Evolutionary conservation across 2,797 vertebrate species (phyloP).

Genomic region (Acrossocheilus fasciatus): DNA sequence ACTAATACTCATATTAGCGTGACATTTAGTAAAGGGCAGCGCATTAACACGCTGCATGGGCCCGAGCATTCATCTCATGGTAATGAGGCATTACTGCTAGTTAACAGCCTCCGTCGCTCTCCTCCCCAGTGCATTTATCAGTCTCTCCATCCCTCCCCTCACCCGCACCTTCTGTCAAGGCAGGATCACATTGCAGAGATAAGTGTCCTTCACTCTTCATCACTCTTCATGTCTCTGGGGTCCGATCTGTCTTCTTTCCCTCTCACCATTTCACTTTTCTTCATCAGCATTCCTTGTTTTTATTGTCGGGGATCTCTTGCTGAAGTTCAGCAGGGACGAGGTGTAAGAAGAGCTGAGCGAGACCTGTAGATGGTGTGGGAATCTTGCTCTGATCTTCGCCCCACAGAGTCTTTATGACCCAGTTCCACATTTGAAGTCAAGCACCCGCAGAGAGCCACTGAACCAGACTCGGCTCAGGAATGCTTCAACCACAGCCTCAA

Average conservation of each 20-base stretch:
- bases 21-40: conserved; percentile 91
- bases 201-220: conserved; percentile 62
- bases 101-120: conserved; percentile 57
- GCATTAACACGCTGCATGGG: conserved; percentile 82
- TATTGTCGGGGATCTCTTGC: conserved; percentile 49
- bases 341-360: conserved; percentile 36
- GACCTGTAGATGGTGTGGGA: conserved; percentile 44
- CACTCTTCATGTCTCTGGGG: conserved; percentile 37
- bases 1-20: conserved; percentile 88
- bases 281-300: conserved; percentile 23
- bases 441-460: conserved; percentile 52
- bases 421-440: conserved; percentile 53
- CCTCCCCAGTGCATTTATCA: conserved; percentile 11
- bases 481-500: conserved; percentile 46
- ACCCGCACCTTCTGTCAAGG: conserved; percentile 2
- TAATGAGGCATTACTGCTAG: conserved; percentile 82
- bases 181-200: conserved; percentile 45
- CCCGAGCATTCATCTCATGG: conserved; percentile 81
- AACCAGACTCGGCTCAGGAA: conserved; percentile 49
- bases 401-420: conserved; percentile 53
- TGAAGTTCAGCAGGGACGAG: conserved; percentile 17
- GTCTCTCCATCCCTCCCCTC: conserved; percentile 15
- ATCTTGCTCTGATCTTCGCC: conserved; percentile 32
- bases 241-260: conserved; percentile 49
- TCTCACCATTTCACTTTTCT: conserved; percentile 41